Evolutionary conservation across 2,113 vertebrate genomes (phyloP), one percentile per base, ranked within the genome.

Genomic region (Tinamus guttatus): DNA sequence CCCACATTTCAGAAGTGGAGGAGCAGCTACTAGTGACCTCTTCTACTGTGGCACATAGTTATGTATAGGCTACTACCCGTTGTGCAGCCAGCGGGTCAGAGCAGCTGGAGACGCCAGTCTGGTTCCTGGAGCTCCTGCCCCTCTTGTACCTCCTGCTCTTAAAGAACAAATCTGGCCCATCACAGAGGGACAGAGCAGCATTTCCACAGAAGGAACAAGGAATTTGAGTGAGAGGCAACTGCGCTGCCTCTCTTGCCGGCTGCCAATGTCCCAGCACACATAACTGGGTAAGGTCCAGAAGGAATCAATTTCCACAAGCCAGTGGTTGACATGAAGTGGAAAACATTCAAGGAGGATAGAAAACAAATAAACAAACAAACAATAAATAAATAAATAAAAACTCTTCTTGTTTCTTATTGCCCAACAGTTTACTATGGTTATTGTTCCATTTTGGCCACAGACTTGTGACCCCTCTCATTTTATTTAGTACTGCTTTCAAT

Each of bases 351-450:
- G 96, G 87, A 96, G 96, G 75, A 91, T 94, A 92, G 82, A 67
- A 90, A 95, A 95, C 92, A 93, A 95, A 89, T 75, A 95, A 90
- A 63, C 65, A 77, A 86, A 74, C 62, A 89, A 70, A 76, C 64
- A 62, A 78, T n/a, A 81, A 63, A 56, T 41, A 4, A 84, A 94
- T 62, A 89, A 81, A 54, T 88, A 92, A 38, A 90, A 88, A 34
- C 38, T 68, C 60, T n/a, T 88, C 89, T 89, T 89, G 59, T 93
- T 92, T 95, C 94, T 96, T 87, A 87, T 97, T 97, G 92, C 96
- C 90, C 92, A 97, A 97, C 54, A 96, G 74, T 95, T 97, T 94
- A 96, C 94, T 96, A 96, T 97, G 90, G 90, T 90, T 96, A 97
- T 96, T 96, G 95, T 97, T 95, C 88, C 92, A 92, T 93, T 93